phyloP scores from a whole-genome alignment of 2,888 invertebrate genomes.

The Gortyna flavago region DNA sequence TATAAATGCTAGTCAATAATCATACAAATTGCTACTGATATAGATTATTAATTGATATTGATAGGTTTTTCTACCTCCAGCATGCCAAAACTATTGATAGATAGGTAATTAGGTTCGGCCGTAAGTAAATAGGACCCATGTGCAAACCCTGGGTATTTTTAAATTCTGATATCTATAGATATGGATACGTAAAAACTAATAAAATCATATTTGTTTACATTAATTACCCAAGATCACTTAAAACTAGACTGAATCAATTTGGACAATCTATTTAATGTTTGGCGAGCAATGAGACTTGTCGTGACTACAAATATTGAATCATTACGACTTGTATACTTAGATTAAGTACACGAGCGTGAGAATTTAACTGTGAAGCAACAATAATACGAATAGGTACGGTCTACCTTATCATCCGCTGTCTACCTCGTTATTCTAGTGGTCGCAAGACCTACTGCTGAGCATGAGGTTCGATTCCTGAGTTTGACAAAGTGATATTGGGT shows the following conservation, averaged over 20 bases:
- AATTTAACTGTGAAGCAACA: constrained; percentile 2
- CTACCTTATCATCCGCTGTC: background rate
- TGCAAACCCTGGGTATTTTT: background rate
- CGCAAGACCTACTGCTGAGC: no score
- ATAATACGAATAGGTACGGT: background rate
- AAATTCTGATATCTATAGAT: no score
- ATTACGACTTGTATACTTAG: constrained; percentile 11
- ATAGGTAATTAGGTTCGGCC: background rate
- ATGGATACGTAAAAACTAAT: background rate
- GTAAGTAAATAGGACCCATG: background rate
- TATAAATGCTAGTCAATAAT: no score
- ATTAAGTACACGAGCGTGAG: constrained; percentile 23
- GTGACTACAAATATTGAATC: constrained; percentile 33
- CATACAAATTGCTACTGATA: no score
- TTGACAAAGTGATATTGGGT: no score
- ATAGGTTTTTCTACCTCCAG: background rate
- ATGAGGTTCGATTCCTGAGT: no score
- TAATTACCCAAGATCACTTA: background rate
- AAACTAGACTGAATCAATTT: constrained; percentile 39
- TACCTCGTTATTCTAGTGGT: no score
- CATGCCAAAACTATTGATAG: background rate
- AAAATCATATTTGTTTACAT: background rate
- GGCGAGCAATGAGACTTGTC: constrained; percentile 6
- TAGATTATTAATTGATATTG: no score
- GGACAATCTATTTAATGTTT: constrained; percentile 47